Conservation (phyloP, 2,797 vertebrate species). For the Malurus splendens region DNA sequence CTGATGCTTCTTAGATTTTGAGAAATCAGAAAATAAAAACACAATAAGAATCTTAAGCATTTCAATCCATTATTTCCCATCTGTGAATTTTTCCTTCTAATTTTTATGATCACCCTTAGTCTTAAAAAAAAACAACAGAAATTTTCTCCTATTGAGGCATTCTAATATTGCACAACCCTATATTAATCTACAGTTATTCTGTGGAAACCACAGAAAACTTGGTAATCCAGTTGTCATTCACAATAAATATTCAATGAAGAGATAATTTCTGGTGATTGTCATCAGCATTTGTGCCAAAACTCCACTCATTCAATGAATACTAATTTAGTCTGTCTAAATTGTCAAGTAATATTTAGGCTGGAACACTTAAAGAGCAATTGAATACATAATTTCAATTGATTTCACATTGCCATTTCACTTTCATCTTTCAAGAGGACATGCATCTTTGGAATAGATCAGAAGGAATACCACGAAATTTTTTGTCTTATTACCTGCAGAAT, state of each 20-base stretch:
- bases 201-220: background rate
- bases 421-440: background rate
- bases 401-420: background rate
- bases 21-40: background rate
- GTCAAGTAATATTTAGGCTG: background rate
- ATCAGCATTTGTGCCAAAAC: background rate
- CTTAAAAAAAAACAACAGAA: background rate
- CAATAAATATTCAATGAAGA: background rate
- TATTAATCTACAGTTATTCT: background rate
- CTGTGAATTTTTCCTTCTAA: background rate
- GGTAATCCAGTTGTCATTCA: background rate
- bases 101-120: fast-evolving
- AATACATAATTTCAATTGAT: background rate
- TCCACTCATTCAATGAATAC: background rate
- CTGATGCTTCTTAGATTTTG: background rate
- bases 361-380: background rate
- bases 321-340: background rate
- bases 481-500: background rate
- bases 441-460: background rate
- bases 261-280: background rate
- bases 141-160: background rate
- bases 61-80: background rate
- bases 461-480: background rate
- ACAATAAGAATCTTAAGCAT: fast-evolving
- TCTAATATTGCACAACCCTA: background rate